Conservation (phyloP, 2,113 vertebrate genomes). For the Grammatotria lemairii region DNA sequence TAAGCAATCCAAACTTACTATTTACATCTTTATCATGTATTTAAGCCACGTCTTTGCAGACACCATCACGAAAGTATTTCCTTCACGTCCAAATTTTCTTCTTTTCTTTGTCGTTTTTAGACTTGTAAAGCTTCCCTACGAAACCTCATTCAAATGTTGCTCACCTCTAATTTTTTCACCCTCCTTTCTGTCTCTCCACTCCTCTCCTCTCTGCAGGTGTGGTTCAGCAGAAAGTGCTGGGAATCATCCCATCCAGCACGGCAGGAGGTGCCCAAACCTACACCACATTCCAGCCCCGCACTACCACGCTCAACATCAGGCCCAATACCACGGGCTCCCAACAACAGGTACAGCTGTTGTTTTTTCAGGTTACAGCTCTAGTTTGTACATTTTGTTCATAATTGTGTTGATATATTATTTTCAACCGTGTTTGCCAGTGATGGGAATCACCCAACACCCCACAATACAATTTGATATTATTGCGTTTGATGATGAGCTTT, state of each 20-base stretch:
- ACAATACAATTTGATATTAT: background rate
- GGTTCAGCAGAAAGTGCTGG: slow-evolving; percentile 92
- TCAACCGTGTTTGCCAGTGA: background rate
- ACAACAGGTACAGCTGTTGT: slow-evolving; percentile 68
- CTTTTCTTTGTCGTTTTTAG: background rate
- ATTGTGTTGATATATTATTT: background rate
- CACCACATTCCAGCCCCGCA: slow-evolving; percentile 91
- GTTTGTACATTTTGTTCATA: background rate
- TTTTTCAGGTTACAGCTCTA: background rate
- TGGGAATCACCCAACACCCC: background rate
- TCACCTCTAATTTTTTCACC: background rate
- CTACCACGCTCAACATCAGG: slow-evolving; percentile 86
- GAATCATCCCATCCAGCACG: slow-evolving; percentile 89
- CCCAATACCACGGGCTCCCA: slow-evolving; percentile 79
- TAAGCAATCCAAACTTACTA: background rate
- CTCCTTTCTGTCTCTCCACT: background rate
- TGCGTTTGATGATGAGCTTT: background rate
- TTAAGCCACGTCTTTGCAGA: background rate
- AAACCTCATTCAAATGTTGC: background rate
- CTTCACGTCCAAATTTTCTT: background rate
- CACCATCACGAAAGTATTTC: background rate
- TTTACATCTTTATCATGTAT: background rate
- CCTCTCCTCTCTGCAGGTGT: slow-evolving; percentile 49
- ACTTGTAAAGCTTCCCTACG: background rate
- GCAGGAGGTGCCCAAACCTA: slow-evolving; percentile 84